Conservation (phyloP, 2,113 vertebrate genomes). For the Phalacrocorax aristotelis region DNA sequence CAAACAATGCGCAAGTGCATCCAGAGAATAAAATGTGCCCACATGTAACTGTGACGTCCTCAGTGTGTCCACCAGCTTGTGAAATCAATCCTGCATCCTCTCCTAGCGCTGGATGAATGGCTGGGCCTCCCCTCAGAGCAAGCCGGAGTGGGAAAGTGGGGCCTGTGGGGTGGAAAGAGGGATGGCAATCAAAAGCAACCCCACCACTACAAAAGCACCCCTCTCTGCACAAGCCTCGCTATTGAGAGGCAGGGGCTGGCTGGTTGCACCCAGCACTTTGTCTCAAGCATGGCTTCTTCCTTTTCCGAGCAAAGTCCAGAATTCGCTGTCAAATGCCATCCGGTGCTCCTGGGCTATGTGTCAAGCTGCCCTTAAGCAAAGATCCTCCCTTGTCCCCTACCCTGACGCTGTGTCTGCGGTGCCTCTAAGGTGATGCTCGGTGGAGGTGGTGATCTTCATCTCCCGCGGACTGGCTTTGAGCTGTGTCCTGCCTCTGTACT, state of each 20-base stretch:
- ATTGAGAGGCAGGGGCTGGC: neutral
- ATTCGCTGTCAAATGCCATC: neutral
- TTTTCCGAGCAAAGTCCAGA: neutral
- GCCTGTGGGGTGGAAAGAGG: neutral
- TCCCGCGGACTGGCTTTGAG: neutral
- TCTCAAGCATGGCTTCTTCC: neutral
- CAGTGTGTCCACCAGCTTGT: neutral
- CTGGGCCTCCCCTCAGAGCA: neutral
- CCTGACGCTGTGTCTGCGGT: accelerated
- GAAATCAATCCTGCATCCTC: neutral
- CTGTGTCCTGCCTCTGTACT: accelerated
- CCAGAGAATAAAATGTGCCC: constrained; percentile 76
- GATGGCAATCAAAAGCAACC: neutral
- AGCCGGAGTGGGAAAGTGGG: accelerated
- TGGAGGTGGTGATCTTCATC: neutral
- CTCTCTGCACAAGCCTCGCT: neutral
- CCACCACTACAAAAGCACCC: accelerated
- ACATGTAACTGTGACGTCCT: constrained; percentile 35
- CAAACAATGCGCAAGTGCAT: constrained; percentile 60
- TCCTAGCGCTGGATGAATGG: neutral
- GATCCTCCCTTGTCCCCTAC: neutral
- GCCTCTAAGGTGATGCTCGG: neutral
- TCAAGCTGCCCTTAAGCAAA: neutral
- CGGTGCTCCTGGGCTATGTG: neutral
- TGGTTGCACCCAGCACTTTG: neutral